Evolutionary conservation across 2,113 vertebrate species (phyloP).

Genomic region (Lucifuga dentata): DNA sequence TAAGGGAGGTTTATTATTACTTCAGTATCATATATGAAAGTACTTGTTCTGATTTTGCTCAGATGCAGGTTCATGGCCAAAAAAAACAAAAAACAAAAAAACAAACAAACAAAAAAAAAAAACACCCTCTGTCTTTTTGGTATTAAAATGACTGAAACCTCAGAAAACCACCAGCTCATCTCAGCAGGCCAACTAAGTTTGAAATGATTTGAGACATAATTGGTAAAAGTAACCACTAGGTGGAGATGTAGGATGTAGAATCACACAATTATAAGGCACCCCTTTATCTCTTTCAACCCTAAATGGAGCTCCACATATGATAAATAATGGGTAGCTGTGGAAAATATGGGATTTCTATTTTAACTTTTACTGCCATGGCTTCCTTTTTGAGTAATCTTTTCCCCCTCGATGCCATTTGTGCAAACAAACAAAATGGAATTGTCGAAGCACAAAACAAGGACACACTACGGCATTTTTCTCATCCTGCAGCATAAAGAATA

Average conservation of each 20-base stretch:
- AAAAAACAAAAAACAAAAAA: too few species aligned
- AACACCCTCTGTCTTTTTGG: too few species aligned
- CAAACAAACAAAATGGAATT: background rate
- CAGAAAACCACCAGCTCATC: background rate
- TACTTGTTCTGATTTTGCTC: background rate
- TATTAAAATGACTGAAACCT: background rate
- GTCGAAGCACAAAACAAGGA: background rate
- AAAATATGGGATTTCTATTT: background rate
- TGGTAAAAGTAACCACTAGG: slow-evolving; percentile 20
- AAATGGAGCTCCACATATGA: slow-evolving; percentile 15
- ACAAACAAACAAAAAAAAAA: too few species aligned
- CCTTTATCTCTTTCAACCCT: slow-evolving; percentile 6
- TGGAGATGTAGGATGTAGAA: slow-evolving; percentile 20
- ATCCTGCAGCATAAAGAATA: background rate
- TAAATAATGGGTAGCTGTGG: background rate
- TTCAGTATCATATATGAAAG: background rate
- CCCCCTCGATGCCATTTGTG: background rate
- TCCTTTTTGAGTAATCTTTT: background rate
- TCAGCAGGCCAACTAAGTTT: too few species aligned
- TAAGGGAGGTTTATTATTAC: too few species aligned
- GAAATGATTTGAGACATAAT: slow-evolving; percentile 15
- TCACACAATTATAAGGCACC: background rate
- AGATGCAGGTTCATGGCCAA: background rate
- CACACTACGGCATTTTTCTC: background rate
- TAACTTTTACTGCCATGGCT: background rate